Conservation (phyloP, 2,113 vertebrate species). For the Rhea americana region DNA sequence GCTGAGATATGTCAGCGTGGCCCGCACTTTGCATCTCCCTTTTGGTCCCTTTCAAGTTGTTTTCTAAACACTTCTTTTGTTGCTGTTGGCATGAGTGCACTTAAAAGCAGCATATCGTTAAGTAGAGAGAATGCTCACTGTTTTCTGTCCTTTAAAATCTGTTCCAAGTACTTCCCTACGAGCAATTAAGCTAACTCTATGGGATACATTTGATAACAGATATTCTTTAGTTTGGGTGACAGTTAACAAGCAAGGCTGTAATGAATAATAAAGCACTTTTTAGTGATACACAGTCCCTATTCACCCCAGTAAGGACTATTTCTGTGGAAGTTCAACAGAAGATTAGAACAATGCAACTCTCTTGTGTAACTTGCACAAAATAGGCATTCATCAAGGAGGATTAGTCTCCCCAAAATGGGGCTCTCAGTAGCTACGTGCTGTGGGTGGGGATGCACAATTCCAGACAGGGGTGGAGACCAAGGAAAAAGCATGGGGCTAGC, state of each 20-base stretch:
- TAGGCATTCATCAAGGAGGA: conserved; percentile 76
- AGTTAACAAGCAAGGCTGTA: conserved; percentile 68
- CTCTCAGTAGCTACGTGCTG: conserved; percentile 71
- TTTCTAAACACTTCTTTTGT: conserved; percentile 76
- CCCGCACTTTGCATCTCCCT: conserved; percentile 44
- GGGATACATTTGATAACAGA: conserved; percentile 74
- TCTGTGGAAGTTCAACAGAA: conserved; percentile 76
- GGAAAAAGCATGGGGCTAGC: conserved; percentile 59
- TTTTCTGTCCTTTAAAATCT: conserved; percentile 73
- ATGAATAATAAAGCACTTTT: conserved; percentile 75
- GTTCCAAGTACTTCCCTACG: conserved; percentile 66
- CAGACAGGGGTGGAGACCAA: conserved; percentile 75
- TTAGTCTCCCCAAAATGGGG: conserved; percentile 68
- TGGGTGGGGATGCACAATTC: conserved; percentile 70
- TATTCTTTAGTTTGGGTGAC: conserved; percentile 68
- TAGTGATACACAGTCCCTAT: conserved; percentile 69
- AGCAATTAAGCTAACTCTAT: conserved; percentile 70
- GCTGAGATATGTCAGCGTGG: conserved; percentile 56
- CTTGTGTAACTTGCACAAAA: conserved; percentile 78
- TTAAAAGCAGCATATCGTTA: conserved; percentile 74
- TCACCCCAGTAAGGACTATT: conserved; percentile 73
- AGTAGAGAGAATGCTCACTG: conserved; percentile 71
- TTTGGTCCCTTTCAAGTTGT: conserved; percentile 70
- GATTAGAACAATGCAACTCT: conserved; percentile 71
- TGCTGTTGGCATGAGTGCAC: conserved; percentile 68